phyloP scores from a whole-genome alignment of 1,140 invertebrate species.

The Formica selysi region DNA sequence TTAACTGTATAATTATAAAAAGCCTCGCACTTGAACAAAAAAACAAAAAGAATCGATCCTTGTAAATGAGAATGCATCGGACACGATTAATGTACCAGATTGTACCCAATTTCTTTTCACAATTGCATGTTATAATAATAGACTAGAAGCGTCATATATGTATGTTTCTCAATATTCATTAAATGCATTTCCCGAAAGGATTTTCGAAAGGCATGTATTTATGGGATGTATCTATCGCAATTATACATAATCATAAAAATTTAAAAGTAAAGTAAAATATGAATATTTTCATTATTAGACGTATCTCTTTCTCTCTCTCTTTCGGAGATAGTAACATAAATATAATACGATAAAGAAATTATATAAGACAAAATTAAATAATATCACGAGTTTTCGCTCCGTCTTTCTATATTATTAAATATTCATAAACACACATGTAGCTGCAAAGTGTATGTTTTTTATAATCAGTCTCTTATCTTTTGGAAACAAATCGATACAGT shows the following conservation, averaged over 20 bases:
- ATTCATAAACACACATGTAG: background rate
- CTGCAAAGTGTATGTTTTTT: background rate
- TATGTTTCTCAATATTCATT: background rate
- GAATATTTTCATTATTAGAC: background rate
- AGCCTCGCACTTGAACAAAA: background rate
- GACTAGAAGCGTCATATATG: background rate
- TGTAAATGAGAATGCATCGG: background rate
- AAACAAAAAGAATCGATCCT: background rate
- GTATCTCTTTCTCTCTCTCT: too few relatives aligned
- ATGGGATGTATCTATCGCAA: background rate
- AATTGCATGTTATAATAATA: constrained; percentile 1
- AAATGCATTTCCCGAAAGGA: background rate
- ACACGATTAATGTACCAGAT: background rate
- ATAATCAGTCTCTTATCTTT: too few relatives aligned
- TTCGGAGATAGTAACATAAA: too few relatives aligned
- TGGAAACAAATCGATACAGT: too few relatives aligned
- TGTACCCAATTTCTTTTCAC: background rate
- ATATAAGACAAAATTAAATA: background rate
- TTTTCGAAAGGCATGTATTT: background rate
- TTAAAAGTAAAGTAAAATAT: background rate
- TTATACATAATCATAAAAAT: too few relatives aligned
- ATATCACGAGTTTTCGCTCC: background rate
- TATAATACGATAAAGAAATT: too few relatives aligned
- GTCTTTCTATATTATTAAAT: too few relatives aligned
- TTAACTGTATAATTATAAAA: background rate